A percentile compares a stretch with the other conserved stretches of the same genome.
These are phyloP conservation scores for Pogonomyrmex barbatus DNA, from an alignment of 1,140 invertebrate genomes.

Conservation along the genomic window DNA sequence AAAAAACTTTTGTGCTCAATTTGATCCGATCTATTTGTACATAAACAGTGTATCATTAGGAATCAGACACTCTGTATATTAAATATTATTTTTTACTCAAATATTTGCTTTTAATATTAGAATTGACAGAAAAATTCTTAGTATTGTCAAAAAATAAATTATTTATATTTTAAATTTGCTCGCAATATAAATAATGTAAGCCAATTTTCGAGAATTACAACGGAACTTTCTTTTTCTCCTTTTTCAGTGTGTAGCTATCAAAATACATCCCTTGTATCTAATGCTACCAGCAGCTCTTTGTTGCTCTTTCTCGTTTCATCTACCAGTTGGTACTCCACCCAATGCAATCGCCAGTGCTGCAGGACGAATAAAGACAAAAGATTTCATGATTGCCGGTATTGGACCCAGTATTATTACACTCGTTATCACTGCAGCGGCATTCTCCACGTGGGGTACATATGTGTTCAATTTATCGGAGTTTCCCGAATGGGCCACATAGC, in stretches of 20 bases:
- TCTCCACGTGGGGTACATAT: constrained; percentile 89
- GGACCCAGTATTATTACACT: constrained; percentile 92
- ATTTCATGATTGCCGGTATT: constrained; percentile 93
- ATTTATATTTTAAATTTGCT: not conserved
- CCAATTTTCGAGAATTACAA: constrained; percentile 10
- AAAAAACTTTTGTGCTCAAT: too few relatives aligned
- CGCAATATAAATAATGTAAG: not conserved
- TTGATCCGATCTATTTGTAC: too few relatives aligned
- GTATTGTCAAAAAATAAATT: not conserved
- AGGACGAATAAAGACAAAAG: constrained; percentile 91
- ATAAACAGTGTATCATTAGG: too few relatives aligned
- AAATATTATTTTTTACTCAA: not conserved
- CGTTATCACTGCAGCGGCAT: constrained; percentile 88
- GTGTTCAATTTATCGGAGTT: constrained; percentile 87
- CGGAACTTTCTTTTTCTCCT: constrained; percentile 41
- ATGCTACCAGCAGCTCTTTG: constrained; percentile 90
- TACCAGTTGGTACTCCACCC: constrained; percentile 95
- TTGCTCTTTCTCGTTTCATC: constrained; percentile 88
- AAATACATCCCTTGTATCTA: constrained; percentile 89
- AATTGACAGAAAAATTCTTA: not conserved
- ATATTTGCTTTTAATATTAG: not conserved
- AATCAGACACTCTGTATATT: too few relatives aligned
- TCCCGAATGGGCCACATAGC: constrained; percentile 85
- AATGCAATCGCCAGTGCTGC: constrained; percentile 97
- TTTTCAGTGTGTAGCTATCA: constrained; percentile 86